These are phyloP conservation scores for Spinibarbus caldwelli DNA, from an alignment of 2,797 vertebrate genomes.

Conservation along the genomic window DNA sequence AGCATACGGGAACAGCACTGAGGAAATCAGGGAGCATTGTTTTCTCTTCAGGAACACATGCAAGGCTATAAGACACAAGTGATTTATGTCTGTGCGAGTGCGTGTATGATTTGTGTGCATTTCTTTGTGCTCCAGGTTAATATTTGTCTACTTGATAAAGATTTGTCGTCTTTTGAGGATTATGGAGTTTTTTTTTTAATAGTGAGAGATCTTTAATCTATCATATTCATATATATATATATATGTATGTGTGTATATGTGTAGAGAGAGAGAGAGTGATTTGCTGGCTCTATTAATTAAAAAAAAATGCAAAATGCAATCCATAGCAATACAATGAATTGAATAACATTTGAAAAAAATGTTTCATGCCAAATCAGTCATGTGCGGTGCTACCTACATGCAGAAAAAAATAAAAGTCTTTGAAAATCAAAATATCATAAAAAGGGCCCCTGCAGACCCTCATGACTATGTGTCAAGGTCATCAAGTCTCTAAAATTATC, in stretches of 20 bases:
- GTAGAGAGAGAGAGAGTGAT: too few species aligned
- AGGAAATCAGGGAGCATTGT: constrained; percentile 62
- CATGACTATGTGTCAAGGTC: not conserved
- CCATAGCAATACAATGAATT: too few species aligned
- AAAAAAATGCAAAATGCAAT: too few species aligned
- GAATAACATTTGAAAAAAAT: not conserved
- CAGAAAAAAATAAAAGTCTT: not conserved
- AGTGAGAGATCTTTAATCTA: not conserved
- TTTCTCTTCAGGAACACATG: constrained; percentile 57
- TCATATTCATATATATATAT: not conserved
- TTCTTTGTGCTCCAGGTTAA: constrained; percentile 45
- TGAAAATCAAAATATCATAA: not conserved
- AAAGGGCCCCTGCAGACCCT: not conserved
- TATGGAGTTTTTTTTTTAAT: not conserved
- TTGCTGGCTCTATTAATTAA: not conserved
- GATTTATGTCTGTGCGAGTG: constrained; percentile 49
- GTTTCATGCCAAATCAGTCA: not conserved
- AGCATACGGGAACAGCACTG: constrained; percentile 23
- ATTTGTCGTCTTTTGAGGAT: constrained; percentile 15
- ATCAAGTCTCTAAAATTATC: not conserved
- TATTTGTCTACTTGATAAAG: constrained; percentile 45
- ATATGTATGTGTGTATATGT: too few species aligned
- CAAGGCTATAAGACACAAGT: constrained; percentile 55
- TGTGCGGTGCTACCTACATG: too few species aligned
- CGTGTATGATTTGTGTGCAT: constrained; percentile 34